Evolutionary conservation across 2,797 vertebrate species (phyloP), one percentile per base, ranked within the genome.

Genomic region (Champsocephalus esox): DNA sequence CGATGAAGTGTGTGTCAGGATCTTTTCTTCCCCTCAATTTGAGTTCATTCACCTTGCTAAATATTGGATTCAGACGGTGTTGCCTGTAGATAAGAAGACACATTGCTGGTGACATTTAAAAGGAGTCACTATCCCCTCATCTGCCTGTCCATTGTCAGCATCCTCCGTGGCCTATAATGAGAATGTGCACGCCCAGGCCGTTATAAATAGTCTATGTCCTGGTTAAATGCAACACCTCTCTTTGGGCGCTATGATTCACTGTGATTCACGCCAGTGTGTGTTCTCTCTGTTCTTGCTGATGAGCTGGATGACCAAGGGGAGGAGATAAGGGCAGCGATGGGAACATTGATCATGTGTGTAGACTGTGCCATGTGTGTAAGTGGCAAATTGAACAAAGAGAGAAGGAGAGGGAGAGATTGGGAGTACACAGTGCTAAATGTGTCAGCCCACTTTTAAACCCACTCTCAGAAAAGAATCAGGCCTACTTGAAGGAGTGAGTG

Each of bases 161-260:
- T 91, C 88, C 85, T 89, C 80, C 17, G 14, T 88, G 84, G 82
- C 90, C 90, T 85, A 81, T 94, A 92, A 93, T 92, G 90, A 92
- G 89, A 81, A 69, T 50, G 86, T 87, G 84, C 83, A 91, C 82
- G 67, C 89, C 82, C 87, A 78, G 87, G 86, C 85, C 85, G 88
- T 88, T 93, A 94, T 92, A 93, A 94, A 94, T 94, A 94, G 92
- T 80, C 71, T 11, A 56, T 81, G 90, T 91, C 92, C 92, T 85
- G 90, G 83, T 92, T 92, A 94, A 92, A 93, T 86, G 88, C 88
- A 92, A 91, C 92, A 93, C 92, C 90, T 94, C 89, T 92, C 87
- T 84, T 85, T 79, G 87, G 86, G 79, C 84, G 88, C 88, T 92
- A 91, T 94, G 93, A 94, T 90, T 94, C 92, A 93, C 77, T 62